phyloP scores from a whole-genome alignment of 2,888 invertebrate genomes.

The Teinopalpus imperialis region DNA sequence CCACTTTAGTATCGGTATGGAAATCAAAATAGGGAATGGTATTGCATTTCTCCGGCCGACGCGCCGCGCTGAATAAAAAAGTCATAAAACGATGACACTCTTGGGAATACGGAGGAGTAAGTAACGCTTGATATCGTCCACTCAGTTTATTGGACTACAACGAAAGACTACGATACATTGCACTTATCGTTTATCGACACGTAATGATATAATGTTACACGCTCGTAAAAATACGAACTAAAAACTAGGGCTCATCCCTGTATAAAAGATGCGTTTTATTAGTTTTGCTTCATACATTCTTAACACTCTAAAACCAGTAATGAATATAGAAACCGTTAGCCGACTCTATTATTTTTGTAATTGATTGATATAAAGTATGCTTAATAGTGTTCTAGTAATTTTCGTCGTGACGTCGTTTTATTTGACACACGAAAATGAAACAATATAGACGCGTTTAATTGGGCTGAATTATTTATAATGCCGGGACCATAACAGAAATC shows the following conservation, averaged over 20 bases:
- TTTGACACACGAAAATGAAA: no score
- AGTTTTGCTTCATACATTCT: no score
- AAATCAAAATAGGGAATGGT: conserved; percentile 69
- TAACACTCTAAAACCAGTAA: conserved; percentile 51
- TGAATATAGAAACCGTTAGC: conserved; percentile 59
- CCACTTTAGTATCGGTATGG: conserved; percentile 57
- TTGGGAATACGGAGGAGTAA: conserved; percentile 69
- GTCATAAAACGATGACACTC: conserved; percentile 75
- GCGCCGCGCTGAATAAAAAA: conserved; percentile 75
- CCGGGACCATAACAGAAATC: conserved; percentile 54
- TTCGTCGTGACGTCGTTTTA: background rate
- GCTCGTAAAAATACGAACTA: conserved; percentile 67
- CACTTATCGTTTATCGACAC: conserved; percentile 73
- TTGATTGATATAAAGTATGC: conserved; percentile 37
- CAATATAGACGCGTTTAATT: no score
- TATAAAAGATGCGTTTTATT: conserved; percentile 42
- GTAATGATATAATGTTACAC: conserved; percentile 71
- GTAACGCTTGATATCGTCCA: conserved; percentile 64
- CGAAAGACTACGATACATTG: conserved; percentile 59
- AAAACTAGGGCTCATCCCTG: conserved; percentile 48
- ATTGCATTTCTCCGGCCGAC: conserved; percentile 72
- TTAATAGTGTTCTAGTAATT: no score
- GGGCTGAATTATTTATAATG: conserved; percentile 13
- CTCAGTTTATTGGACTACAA: conserved; percentile 67
- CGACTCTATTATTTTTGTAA: conserved; percentile 22